Conservation (phyloP, 2,888 invertebrate genomes). For the Tenthredo notha region DNA sequence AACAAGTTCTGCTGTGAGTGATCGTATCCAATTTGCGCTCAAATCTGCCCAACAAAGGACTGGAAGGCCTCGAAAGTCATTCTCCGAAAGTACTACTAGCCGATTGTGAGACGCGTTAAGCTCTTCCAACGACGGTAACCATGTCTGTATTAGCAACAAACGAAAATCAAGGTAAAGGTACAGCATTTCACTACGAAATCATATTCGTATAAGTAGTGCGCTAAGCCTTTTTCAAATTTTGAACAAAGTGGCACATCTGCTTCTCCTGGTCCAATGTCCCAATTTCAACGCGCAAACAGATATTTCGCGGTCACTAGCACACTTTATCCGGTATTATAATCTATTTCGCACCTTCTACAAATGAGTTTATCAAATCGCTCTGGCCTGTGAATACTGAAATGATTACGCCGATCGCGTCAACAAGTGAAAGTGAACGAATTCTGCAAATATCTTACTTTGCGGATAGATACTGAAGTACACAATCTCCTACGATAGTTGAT, state of each 20-base stretch:
- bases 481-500: not conserved
- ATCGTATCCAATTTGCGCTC: slow-evolving; percentile 87
- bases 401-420: not conserved
- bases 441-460: not conserved
- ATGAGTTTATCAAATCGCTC: not conserved
- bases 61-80: slow-evolving; percentile 91
- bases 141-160: slow-evolving; percentile 81
- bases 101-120: slow-evolving; percentile 89
- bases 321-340: not conserved
- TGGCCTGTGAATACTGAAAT: not conserved
- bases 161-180: slow-evolving; percentile 6
- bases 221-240: not conserved
- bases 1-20: slow-evolving; percentile 87
- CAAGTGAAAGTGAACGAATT: not conserved
- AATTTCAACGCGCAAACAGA: not conserved
- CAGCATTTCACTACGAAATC: slow-evolving; percentile 21
- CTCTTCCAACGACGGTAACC: slow-evolving; percentile 88
- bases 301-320: not conserved
- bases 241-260: not conserved
- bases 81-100: slow-evolving; percentile 84
- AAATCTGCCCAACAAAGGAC: slow-evolving; percentile 90
- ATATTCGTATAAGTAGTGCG: not conserved
- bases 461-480: not conserved
- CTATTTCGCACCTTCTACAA: not conserved
- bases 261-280: not conserved